A percentile compares a stretch with the other conserved stretches of the same genome.
Evolutionary conservation across 2,888 invertebrate species (phyloP).

Genomic region (Pristionchus fissidentatus): DNA sequence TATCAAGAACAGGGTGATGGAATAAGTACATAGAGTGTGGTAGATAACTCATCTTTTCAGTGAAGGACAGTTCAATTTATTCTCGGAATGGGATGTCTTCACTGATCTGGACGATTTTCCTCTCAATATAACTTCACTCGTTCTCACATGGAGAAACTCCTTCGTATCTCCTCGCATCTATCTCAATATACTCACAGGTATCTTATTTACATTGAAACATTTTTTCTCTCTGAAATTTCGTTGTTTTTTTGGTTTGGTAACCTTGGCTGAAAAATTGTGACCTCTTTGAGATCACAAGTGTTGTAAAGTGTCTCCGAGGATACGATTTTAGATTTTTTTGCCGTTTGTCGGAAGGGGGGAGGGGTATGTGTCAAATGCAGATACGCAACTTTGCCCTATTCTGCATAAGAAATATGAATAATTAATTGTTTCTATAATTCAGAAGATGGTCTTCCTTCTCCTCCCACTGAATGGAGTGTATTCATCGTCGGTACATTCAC

Average conservation of each 20-base stretch:
- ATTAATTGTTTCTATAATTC: background rate
- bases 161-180: background rate
- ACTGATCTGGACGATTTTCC: background rate
- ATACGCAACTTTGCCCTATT: background rate
- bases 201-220: background rate
- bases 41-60: too few species aligned
- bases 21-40: too few species aligned
- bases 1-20: too few species aligned
- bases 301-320: background rate
- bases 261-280: too few species aligned
- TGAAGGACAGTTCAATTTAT: conserved; percentile 2
- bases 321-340: too few species aligned
- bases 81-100: background rate
- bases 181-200: conserved; percentile 29
- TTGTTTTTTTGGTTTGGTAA: background rate
- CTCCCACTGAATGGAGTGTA: conserved; percentile 12
- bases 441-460: background rate
- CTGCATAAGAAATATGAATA: background rate
- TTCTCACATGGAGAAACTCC: conserved; percentile 24
- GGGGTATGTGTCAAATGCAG: too few species aligned
- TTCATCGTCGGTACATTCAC: conserved; percentile 33
- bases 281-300: too few species aligned
- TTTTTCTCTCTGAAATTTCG: background rate
- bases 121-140: conserved; percentile 43
- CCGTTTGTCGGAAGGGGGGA: too few species aligned